Evolutionary conservation across 2,797 vertebrate species (phyloP).

Genomic region (Chaetodon trifasciatus): DNA sequence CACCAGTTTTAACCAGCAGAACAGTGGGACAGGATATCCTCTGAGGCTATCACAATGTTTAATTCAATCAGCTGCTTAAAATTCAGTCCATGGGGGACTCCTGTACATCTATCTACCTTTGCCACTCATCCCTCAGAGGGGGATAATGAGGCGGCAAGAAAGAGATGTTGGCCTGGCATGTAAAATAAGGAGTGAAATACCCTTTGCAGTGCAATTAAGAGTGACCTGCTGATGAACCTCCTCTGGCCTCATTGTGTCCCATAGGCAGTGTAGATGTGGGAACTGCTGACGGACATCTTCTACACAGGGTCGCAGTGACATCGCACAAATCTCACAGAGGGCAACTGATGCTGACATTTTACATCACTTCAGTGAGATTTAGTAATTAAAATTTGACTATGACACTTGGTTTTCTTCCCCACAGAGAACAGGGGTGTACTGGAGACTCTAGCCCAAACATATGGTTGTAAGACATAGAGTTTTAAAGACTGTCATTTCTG

Average conservation of each 20-base stretch:
- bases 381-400: slow-evolving; percentile 12
- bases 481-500: background rate
- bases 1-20: slow-evolving; percentile 33
- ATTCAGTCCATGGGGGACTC: slow-evolving; percentile 56
- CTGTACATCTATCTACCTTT: slow-evolving; percentile 19
- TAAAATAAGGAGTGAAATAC: slow-evolving; percentile 49
- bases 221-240: slow-evolving; percentile 56
- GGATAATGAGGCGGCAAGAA: slow-evolving; percentile 38
- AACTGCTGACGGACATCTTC: slow-evolving; percentile 57
- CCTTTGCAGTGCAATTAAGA: slow-evolving; percentile 56
- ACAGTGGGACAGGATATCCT: slow-evolving; percentile 6
- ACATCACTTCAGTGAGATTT: background rate
- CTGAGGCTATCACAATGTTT: slow-evolving; percentile 17
- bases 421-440: fast-evolving
- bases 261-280: slow-evolving; percentile 36
- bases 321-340: slow-evolving; percentile 1
- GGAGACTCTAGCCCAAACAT: background rate
- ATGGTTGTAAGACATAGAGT: background rate
- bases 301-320: slow-evolving; percentile 31
- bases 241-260: slow-evolving; percentile 39
- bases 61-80: slow-evolving; percentile 60
- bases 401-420: background rate
- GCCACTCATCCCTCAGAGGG: slow-evolving; percentile 13
- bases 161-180: slow-evolving; percentile 37
- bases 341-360: slow-evolving; percentile 21